Evolutionary conservation across 2,797 vertebrate genomes (phyloP), one percentile per base, ranked within the genome.

Genomic region (Ciconia nigra): DNA sequence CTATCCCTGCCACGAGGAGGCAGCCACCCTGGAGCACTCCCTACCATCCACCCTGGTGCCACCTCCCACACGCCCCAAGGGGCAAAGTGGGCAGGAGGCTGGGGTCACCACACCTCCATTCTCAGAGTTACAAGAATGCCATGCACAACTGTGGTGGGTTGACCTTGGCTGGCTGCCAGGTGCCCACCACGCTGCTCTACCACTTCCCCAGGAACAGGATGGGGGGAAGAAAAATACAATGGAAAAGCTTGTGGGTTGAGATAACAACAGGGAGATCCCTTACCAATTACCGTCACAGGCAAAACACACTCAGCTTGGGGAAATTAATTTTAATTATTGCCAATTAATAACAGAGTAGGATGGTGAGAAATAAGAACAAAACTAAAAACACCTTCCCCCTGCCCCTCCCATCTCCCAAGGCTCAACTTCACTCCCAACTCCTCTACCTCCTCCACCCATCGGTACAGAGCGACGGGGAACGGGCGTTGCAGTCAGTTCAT

Each of bases 391-490:
- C 11, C n/a, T 39, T 57, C 25, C 5, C 15, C 22, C 11, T 39
- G 37, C 13, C 3, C 5, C 22, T 44, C 18, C 15, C 24, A 47
- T 54, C n/a, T 52, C 47, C 29, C n/a, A 17, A 39, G 28, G n/a
- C 12, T 16, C 80, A 83, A 8, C 37, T 63, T 47, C 29, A 39
- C 15, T 39, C 26, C 25, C 22, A 63, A 10, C 13, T 44, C 17
- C 16, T 51, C 24, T 35, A 44, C 13, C 26, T 51, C 10, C 37
- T 71, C 14, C 28, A 5, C 7, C 0, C 1, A 21, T 8, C 0
- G 2, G 26, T 1, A 1, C 57, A 42, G 37, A 37, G 13, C 1
- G 2, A 52, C 5, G 7, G 2, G 7, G 9, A 62, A 21, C 10
- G 13, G 18, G 13, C 9, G 7, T 13, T 35, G 31, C 9, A 2